These are phyloP conservation scores for Engraulis encrasicolus DNA, from an alignment of 2,113 vertebrate genomes.

Conservation along the genomic window DNA sequence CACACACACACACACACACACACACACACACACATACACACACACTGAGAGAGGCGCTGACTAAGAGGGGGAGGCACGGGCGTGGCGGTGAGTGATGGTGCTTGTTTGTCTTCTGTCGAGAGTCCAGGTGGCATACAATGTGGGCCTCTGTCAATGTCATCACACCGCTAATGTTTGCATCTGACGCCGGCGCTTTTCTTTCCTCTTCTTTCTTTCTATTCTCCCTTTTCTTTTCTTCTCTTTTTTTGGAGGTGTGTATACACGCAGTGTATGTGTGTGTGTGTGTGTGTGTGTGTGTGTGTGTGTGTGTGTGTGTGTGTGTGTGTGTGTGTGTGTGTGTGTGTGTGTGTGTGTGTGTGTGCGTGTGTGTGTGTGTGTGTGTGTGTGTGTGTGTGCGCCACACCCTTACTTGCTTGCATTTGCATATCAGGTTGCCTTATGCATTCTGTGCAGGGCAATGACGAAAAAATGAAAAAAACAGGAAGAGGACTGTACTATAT, in stretches of 20 bases:
- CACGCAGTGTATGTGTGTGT: too few species aligned
- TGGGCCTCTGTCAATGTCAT: slow-evolving; percentile 53
- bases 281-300: not conserved
- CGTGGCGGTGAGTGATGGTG: slow-evolving; percentile 36
- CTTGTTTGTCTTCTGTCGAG: slow-evolving; percentile 56
- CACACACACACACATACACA: slow-evolving; percentile 34
- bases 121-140: slow-evolving; percentile 54
- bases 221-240: too few species aligned
- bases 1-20: too few species aligned
- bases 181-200: slow-evolving; percentile 26
- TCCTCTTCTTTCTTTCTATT: not conserved
- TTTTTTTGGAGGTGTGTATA: too few species aligned
- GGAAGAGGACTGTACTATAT: too few species aligned
- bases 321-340: not conserved
- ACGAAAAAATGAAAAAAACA: too few species aligned
- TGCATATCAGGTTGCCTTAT: not conserved
- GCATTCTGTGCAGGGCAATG: not conserved
- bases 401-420: not conserved
- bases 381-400: not conserved
- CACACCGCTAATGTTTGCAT: slow-evolving; percentile 46
- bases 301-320: not conserved
- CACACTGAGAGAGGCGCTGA: not conserved
- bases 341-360: not conserved
- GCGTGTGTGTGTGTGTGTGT: not conserved
- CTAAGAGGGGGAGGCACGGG: slow-evolving; percentile 6